phyloP scores from a whole-genome alignment of 23 tunicate genomes.

The Halocynthia aurantium region DNA sequence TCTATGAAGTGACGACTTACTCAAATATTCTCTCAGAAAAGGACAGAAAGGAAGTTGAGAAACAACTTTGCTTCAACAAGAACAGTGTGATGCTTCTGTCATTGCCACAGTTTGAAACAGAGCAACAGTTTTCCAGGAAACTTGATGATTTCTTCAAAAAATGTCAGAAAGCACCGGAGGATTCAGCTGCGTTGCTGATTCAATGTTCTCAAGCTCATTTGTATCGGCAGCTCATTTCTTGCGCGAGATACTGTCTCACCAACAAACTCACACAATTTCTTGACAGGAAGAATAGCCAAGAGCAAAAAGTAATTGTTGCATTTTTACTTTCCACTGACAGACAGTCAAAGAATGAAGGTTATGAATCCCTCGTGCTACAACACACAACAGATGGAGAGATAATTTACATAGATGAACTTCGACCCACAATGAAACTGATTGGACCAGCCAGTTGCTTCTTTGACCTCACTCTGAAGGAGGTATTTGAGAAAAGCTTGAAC shows the following conservation, averaged over 20 bases:
- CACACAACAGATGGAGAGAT: slow-evolving; percentile 29
- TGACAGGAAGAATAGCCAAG: background rate
- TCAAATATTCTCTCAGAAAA: slow-evolving; percentile 44
- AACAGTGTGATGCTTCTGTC: slow-evolving; percentile 34
- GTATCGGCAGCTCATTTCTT: slow-evolving; percentile 48
- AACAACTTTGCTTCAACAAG: slow-evolving; percentile 12
- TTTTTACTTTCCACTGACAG: slow-evolving; percentile 61
- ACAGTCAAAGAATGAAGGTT: background rate
- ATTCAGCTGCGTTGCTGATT: slow-evolving; percentile 29
- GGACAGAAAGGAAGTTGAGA: slow-evolving; percentile 30
- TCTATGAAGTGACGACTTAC: slow-evolving; percentile 48
- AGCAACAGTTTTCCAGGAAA: slow-evolving; percentile 32
- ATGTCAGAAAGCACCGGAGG: background rate
- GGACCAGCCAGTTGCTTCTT: slow-evolving; percentile 26
- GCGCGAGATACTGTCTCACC: slow-evolving; percentile 56
- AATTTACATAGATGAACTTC: slow-evolving; percentile 57
- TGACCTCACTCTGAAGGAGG: slow-evolving; percentile 27
- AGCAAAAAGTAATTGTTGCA: slow-evolving; percentile 27
- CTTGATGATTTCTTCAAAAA: slow-evolving; percentile 33
- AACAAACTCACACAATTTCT: slow-evolving; percentile 16
- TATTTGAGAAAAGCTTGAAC: slow-evolving; percentile 18
- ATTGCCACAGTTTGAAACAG: slow-evolving; percentile 65
- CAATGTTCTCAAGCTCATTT: slow-evolving; percentile 68
- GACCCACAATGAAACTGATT: slow-evolving; percentile 37
- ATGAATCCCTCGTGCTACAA: slow-evolving; percentile 6